Evolutionary conservation across 37 sponge, comb jelly and placozoan genomes (phyloP).

Genomic region (Diacarnus erythraeanus): DNA sequence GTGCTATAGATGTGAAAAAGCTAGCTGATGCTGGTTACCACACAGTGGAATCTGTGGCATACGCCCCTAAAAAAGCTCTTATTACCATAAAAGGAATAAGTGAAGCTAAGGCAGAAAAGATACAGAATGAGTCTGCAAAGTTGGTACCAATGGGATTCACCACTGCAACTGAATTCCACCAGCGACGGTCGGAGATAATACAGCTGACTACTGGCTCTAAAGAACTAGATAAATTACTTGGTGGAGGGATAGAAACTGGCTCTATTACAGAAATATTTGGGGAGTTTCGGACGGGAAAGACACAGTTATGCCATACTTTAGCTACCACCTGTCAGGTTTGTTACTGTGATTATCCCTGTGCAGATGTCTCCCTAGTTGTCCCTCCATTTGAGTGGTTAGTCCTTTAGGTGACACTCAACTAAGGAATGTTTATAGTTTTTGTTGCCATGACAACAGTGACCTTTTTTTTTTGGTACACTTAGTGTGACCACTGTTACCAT

Average conservation of each 20-base stretch:
- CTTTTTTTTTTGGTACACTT: too few relatives aligned
- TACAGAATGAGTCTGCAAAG: constrained; percentile 90
- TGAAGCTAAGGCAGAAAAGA: constrained; percentile 98
- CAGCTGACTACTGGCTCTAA: constrained; percentile 96
- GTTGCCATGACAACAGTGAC: too few relatives aligned
- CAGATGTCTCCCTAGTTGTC: too few relatives aligned
- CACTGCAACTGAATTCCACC: constrained; percentile 98
- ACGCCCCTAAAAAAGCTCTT: constrained; percentile 96
- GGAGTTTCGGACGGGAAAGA: constrained; percentile 98
- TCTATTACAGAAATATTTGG: constrained; percentile 99
- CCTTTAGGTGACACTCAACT: too few relatives aligned
- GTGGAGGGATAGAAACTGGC: constrained; percentile 98
- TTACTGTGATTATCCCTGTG: too few relatives aligned
- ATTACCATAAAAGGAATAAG: constrained; percentile 96
- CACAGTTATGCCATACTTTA: constrained; percentile 97
- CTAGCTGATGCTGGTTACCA: constrained; percentile 95
- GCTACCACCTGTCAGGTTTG: constrained; percentile 97
- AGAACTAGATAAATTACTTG: constrained; percentile 95
- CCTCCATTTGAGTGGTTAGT: too few relatives aligned
- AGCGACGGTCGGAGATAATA: constrained; percentile 93
- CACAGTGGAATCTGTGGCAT: constrained; percentile 98
- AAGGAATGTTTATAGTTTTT: too few relatives aligned
- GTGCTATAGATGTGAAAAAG: constrained; percentile 96
- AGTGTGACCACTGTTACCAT: too few relatives aligned
- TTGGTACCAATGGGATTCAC: constrained; percentile 99